Conservation (phyloP, 2,797 vertebrate species). For the Semaprochilodus insignis region DNA sequence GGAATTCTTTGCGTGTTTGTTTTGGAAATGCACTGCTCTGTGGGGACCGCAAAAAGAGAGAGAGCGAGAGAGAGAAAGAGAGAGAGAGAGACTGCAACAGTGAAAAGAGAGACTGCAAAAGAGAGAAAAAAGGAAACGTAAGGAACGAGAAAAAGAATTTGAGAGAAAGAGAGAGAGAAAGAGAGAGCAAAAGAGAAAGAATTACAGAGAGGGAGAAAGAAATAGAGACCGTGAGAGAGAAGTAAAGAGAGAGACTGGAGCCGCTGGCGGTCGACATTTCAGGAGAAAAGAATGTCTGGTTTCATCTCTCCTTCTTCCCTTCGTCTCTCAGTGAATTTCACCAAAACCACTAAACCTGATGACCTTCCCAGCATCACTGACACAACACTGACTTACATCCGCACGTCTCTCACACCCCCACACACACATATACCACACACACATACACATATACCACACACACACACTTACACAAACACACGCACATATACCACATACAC, state of each 20-base stretch:
- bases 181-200: too few species aligned
- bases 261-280: constrained; percentile 79
- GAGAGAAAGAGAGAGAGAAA: too few species aligned
- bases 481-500: constrained; percentile 31
- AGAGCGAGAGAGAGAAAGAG: constrained; percentile 22
- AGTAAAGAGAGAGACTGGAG: constrained; percentile 70
- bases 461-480: constrained; percentile 25
- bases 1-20: constrained; percentile 81
- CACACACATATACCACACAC: constrained; percentile 31
- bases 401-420: constrained; percentile 20
- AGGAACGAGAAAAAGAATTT: too few species aligned
- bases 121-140: too few species aligned
- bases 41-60: constrained; percentile 65
- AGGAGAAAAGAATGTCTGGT: constrained; percentile 78
- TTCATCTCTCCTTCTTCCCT: constrained; percentile 47
- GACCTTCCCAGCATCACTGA: constrained; percentile 48
- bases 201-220: too few species aligned
- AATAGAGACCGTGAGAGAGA: too few species aligned
- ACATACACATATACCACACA: constrained; percentile 16
- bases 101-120: constrained; percentile 70
- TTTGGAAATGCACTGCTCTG: constrained; percentile 78
- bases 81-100: neutral
- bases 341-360: constrained; percentile 54
- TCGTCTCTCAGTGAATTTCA: constrained; percentile 54
- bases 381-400: constrained; percentile 40